Percentiles rank a stretch among this genome's conserved stretches.
phyloP scores from a whole-genome alignment of 1,140 invertebrate species.

The Magallana ariakensis region DNA sequence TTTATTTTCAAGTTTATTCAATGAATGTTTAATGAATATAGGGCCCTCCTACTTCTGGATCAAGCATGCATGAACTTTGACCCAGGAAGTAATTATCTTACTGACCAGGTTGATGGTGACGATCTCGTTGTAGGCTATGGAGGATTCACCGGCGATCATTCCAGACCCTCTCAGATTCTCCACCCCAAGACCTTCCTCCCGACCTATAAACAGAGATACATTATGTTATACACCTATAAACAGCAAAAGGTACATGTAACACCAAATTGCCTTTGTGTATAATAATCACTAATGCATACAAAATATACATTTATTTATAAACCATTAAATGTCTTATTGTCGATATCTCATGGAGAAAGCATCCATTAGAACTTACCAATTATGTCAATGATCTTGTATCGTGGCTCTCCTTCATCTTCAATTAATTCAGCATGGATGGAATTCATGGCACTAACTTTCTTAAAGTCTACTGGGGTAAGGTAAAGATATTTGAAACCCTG shows the following conservation, averaged over 20 bases:
- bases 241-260: too few relatives aligned
- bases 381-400: constrained; percentile 97
- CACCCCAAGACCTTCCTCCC: constrained; percentile 96
- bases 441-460: constrained; percentile 90
- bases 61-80: not conserved
- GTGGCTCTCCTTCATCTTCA: constrained; percentile 94
- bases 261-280: too few relatives aligned
- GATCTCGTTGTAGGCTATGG: constrained; percentile 94
- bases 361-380: constrained; percentile 85
- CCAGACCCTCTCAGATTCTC: constrained; percentile 98
- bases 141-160: constrained; percentile 98
- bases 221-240: too few relatives aligned
- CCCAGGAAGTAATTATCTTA: not conserved
- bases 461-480: constrained; percentile 95
- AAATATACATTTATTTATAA: not conserved
- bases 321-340: too few relatives aligned
- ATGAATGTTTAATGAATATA: too few relatives aligned
- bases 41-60: not conserved
- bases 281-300: not conserved
- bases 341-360: too few relatives aligned
- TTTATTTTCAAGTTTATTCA: too few relatives aligned
- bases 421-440: constrained; percentile 94
- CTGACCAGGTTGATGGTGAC: constrained; percentile 94
- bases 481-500: constrained; percentile 97
- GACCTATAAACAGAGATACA: constrained; percentile 82